Evolutionary conservation across 2,888 invertebrate genomes (phyloP), one percentile per base, ranked within the genome.

Genomic region (Rhagium mordax): DNA sequence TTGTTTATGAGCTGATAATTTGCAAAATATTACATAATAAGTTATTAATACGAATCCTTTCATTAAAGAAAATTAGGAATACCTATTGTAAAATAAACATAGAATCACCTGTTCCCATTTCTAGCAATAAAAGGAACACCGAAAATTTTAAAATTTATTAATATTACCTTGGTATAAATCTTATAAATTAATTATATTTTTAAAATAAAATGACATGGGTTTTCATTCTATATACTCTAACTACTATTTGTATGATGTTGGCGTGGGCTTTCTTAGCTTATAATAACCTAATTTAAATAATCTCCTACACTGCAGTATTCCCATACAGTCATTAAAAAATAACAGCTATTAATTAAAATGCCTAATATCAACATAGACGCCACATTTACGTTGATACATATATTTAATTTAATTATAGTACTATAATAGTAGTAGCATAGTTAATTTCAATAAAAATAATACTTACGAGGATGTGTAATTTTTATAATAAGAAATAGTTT

Each of bases 251-350:
- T 57, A 27, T 2, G 55, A 24, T 29, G 59, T 15, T 20, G 15
- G 61, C 61, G 61, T 61, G 61, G 61, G 61, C 21, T 61, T 61
- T 41, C 21, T 61, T 47, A 61, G 21, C 48, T 41, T 20, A 61
- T 61, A 61, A 61, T 61, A 70, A 72, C 70, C 74, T 70, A 59
- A 76, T 76, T 76, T 76, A 59, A 76, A 76, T 76, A 76, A 74
- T 74, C 74, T 71, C 75, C 72, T 55, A 68, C 73, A 67, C 70
- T 75, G 71, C 66, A 71, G 57, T 67, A 67, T 66, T 57, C 68
- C 61, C 67, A 75, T 75, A 72, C 48, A 27, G 53, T 76, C 71
- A 71, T 71, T 74, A 74, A 71, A 67, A 71, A 68, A 69, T 76
- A 74, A 70, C 64, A 65, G 65, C 65, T 68, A 74, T 76, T 74